Percentiles rank a stretch among this genome's conserved stretches.
These are phyloP conservation scores for Polyodon spathula DNA, from an alignment of 2,113 vertebrate genomes.

Conservation along the genomic window DNA sequence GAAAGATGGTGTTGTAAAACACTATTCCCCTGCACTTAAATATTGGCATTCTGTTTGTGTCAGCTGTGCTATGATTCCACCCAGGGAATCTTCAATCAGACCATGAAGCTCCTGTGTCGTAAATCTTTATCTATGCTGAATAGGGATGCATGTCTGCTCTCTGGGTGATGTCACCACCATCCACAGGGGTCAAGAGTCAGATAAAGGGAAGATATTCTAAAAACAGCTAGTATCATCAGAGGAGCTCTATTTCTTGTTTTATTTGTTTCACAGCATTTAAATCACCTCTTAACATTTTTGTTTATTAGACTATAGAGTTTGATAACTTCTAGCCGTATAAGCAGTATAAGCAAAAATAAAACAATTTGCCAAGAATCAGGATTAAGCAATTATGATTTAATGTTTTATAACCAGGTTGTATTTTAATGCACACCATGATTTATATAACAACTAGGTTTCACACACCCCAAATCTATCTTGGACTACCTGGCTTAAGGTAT, in stretches of 20 bases:
- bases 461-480: too few relatives aligned
- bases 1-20: slow-evolving; percentile 39
- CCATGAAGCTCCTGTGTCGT: slow-evolving; percentile 31
- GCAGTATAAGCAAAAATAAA: too few relatives aligned
- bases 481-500: too few relatives aligned
- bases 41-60: slow-evolving; percentile 26
- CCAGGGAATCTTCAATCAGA: slow-evolving; percentile 15
- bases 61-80: slow-evolving; percentile 22
- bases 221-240: not conserved
- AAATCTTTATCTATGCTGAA: slow-evolving; percentile 32
- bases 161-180: slow-evolving; percentile 23
- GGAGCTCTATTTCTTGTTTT: not conserved
- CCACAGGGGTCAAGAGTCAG: slow-evolving; percentile 23
- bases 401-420: too few relatives aligned
- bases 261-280: slow-evolving; percentile 9
- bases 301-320: too few relatives aligned
- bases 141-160: slow-evolving; percentile 32
- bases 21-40: slow-evolving; percentile 26
- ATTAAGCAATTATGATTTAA: too few relatives aligned
- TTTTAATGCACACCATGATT: too few relatives aligned
- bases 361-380: too few relatives aligned
- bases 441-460: too few relatives aligned
- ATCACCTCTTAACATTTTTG: not conserved
- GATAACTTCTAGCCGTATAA: too few relatives aligned
- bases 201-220: slow-evolving; percentile 26